phyloP scores from a whole-genome alignment of 2,888 invertebrate genomes.

The Drosophila falleni region DNA sequence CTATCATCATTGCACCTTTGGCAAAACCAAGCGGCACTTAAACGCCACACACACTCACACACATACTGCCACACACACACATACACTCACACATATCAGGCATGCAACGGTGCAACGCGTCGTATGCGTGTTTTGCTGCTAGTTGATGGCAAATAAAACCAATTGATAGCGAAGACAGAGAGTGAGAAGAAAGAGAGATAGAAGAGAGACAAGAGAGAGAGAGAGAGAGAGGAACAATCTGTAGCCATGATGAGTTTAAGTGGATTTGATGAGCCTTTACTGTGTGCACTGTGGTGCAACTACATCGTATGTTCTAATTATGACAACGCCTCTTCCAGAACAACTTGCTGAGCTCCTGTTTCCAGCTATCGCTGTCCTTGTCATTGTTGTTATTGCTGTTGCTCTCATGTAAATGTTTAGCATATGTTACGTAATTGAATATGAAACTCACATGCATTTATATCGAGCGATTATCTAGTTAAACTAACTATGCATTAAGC shows the following conservation, averaged over 20 bases:
- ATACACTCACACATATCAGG: slow-evolving; percentile 23
- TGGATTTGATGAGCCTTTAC: slow-evolving; percentile 79
- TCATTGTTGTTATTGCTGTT: not conserved
- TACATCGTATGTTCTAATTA: slow-evolving; percentile 63
- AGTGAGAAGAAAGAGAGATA: not conserved
- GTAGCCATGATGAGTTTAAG: slow-evolving; percentile 68
- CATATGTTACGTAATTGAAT: slow-evolving; percentile 35
- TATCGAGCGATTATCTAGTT: slow-evolving; percentile 16
- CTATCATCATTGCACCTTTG: slow-evolving; percentile 56
- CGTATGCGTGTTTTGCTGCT: slow-evolving; percentile 64
- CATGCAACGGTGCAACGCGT: slow-evolving; percentile 48
- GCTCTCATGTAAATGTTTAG: slow-evolving; percentile 11
- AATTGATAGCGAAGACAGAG: slow-evolving; percentile 23
- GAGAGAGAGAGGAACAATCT: slow-evolving; percentile 5
- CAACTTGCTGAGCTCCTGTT: not conserved
- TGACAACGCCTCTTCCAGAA: slow-evolving; percentile 45
- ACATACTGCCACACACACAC: slow-evolving; percentile 3
- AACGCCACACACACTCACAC: slow-evolving; percentile 43
- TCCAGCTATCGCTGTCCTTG: not conserved
- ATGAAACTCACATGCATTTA: slow-evolving; percentile 16
- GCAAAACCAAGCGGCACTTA: slow-evolving; percentile 53
- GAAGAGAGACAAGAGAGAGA: not conserved
- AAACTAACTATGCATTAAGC: slow-evolving; percentile 11
- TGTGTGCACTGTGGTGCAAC: slow-evolving; percentile 18
- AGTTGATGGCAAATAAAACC: slow-evolving; percentile 75